These are phyloP conservation scores for Neuroterus valhalla DNA, from an alignment of 1,140 invertebrate species.

Conservation along the genomic window DNA sequence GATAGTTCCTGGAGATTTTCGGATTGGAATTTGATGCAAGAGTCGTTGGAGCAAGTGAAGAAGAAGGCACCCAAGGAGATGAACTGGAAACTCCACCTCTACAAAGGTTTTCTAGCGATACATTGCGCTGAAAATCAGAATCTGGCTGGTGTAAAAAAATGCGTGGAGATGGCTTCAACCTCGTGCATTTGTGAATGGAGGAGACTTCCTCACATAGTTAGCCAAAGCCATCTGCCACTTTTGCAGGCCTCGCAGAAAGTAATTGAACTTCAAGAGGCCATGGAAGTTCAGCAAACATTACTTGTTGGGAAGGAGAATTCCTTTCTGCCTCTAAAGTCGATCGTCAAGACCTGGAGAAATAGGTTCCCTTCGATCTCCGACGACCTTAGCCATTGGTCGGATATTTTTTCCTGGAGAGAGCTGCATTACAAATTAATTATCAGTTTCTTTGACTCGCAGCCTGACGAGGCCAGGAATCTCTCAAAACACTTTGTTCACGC, in stretches of 20 bases:
- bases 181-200: slow-evolving; percentile 96
- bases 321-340: slow-evolving; percentile 97
- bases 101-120: slow-evolving; percentile 94
- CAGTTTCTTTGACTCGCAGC: slow-evolving; percentile 85
- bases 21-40: slow-evolving; percentile 96
- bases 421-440: slow-evolving; percentile 98
- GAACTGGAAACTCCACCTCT: slow-evolving; percentile 91
- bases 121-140: slow-evolving; percentile 91
- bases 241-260: slow-evolving; percentile 94
- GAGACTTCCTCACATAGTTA: slow-evolving; percentile 91
- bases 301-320: slow-evolving; percentile 87
- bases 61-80: slow-evolving; percentile 93
- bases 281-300: slow-evolving; percentile 93
- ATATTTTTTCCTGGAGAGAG: slow-evolving; percentile 98
- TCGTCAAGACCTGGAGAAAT: slow-evolving; percentile 98
- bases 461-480: slow-evolving; percentile 82
- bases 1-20: slow-evolving; percentile 96
- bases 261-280: slow-evolving; percentile 97
- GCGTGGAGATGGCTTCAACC: slow-evolving; percentile 91
- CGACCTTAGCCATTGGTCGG: slow-evolving; percentile 97
- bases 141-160: slow-evolving; percentile 87
- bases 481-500: slow-evolving; percentile 95
- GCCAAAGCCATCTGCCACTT: slow-evolving; percentile 93
- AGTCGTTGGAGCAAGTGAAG: slow-evolving; percentile 92
- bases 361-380: slow-evolving; percentile 94